Evolutionary conservation across 2,113 vertebrate genomes (phyloP).

Genomic region (Osmerus eperlanus): DNA sequence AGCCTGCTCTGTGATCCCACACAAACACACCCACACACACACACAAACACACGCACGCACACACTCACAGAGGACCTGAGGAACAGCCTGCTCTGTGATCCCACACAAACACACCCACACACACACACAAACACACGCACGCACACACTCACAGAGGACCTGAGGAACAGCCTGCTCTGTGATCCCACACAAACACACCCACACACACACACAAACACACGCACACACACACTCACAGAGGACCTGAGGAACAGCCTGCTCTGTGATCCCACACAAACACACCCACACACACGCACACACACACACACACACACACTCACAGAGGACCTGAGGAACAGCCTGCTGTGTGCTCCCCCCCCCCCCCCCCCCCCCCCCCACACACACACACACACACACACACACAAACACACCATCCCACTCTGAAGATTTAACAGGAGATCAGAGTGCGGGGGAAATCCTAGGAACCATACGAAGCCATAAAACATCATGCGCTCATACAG

Average conservation of each 20-base stretch:
- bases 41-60: neutral
- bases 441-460: neutral
- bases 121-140: slow-evolving; percentile 10
- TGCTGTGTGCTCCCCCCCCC: slow-evolving; percentile 31
- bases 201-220: neutral
- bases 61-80: slow-evolving; percentile 19
- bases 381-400: neutral
- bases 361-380: too few species aligned
- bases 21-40: slow-evolving; percentile 28
- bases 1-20: slow-evolving; percentile 28
- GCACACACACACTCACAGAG: neutral
- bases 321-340: slow-evolving; percentile 32
- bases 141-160: slow-evolving; percentile 11
- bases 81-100: slow-evolving; percentile 24
- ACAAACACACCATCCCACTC: slow-evolving; percentile 4
- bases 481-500: slow-evolving; percentile 18
- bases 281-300: neutral
- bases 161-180: slow-evolving; percentile 25
- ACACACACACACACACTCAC: slow-evolving; percentile 14
- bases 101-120: slow-evolving; percentile 28
- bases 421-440: slow-evolving; percentile 14
- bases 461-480: slow-evolving; percentile 19
- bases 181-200: slow-evolving; percentile 21
- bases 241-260: slow-evolving; percentile 30
- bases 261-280: slow-evolving; percentile 32